These are phyloP conservation scores for Phocoena sinus DNA, from an alignment of 2,113 vertebrate species.

Conservation along the genomic window DNA sequence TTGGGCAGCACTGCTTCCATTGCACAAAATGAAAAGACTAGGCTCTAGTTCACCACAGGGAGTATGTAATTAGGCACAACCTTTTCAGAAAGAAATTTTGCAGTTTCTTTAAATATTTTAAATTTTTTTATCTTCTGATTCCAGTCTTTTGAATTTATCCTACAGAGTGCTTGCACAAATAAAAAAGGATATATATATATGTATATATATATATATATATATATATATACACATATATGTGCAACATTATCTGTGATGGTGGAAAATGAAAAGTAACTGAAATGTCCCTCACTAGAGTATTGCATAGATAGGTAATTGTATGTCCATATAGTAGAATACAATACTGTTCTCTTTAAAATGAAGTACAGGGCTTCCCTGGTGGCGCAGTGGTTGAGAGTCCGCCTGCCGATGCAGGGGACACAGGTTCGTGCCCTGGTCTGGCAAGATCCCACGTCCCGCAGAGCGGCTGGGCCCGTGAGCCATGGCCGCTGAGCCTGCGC, in stretches of 20 bases:
- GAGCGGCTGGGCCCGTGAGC: too few species aligned
- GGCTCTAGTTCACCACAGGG: neutral
- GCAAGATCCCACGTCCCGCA: too few species aligned
- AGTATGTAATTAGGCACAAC: neutral
- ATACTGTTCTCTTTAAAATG: neutral
- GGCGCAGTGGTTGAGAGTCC: too few species aligned
- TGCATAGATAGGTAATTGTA: neutral
- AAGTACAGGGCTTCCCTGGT: neutral
- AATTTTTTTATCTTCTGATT: neutral
- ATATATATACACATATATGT: neutral
- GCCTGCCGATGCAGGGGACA: too few species aligned
- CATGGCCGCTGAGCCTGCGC: too few species aligned
- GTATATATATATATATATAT: neutral
- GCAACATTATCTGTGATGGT: neutral
- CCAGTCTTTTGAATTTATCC: neutral
- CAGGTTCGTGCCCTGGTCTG: too few species aligned
- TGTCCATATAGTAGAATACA: neutral
- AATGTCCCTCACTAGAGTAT: neutral
- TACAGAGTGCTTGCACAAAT: neutral
- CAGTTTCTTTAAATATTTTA: neutral
- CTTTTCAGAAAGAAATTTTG: neutral
- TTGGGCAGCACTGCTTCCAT: neutral
- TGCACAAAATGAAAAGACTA: neutral
- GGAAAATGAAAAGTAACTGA: neutral
- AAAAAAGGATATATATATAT: neutral